Evolutionary conservation across 30 jellyfish, hydroid and myxozoan genomes (phyloP).

Genomic region (Hydra vulgaris): DNA sequence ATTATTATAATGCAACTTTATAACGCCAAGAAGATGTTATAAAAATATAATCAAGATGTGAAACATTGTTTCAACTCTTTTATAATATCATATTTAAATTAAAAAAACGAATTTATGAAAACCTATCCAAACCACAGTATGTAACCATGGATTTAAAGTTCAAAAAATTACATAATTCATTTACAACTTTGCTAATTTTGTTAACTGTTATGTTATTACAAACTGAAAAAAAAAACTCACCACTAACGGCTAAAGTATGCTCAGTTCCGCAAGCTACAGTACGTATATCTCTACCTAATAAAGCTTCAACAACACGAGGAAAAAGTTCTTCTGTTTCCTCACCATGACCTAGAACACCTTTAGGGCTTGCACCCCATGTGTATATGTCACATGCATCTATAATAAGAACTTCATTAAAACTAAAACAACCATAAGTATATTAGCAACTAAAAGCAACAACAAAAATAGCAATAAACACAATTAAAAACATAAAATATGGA

Average conservation of each 20-base stretch:
- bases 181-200: too few species aligned
- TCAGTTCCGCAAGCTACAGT: slow-evolving; percentile 85
- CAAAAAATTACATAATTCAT: too few species aligned
- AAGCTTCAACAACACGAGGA: slow-evolving; percentile 93
- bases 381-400: slow-evolving; percentile 92
- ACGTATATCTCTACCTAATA: slow-evolving; percentile 84
- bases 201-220: too few species aligned
- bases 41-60: too few species aligned
- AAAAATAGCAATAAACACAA: not conserved
- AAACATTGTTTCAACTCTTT: too few species aligned
- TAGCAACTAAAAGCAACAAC: too few species aligned
- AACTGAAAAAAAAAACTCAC: slow-evolving; percentile 11
- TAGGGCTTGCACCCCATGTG: slow-evolving; percentile 98
- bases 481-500: not conserved
- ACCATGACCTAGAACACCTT: slow-evolving; percentile 97
- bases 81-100: too few species aligned
- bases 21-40: too few species aligned
- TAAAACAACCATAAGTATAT: not conserved
- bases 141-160: too few species aligned
- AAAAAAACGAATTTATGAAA: too few species aligned
- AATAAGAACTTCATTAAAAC: not conserved
- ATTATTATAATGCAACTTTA: too few species aligned
- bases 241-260: slow-evolving; percentile 85
- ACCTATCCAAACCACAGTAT: too few species aligned
- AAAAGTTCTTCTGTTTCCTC: slow-evolving; percentile 86